Evolutionary conservation across 2,888 invertebrate species (phyloP).

Genomic region (Temnothorax ravouxi): DNA sequence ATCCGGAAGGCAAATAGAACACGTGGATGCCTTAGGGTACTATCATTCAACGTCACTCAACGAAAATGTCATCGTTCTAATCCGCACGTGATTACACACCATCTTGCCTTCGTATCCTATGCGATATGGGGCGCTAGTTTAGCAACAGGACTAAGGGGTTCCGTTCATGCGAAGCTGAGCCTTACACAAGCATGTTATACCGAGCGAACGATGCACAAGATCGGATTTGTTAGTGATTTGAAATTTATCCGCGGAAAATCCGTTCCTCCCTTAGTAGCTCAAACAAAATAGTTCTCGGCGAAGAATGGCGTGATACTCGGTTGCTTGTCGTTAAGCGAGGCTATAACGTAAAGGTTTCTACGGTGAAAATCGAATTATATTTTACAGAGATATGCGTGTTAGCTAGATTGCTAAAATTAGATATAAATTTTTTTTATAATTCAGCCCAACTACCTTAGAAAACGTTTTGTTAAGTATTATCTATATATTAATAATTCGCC

Average conservation of each 20-base stretch:
- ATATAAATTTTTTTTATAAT: neutral
- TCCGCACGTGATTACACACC: slow-evolving; percentile 81
- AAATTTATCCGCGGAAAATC: slow-evolving; percentile 85
- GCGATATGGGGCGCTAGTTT: slow-evolving; percentile 79
- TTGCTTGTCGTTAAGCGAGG: neutral
- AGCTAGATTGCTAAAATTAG: neutral
- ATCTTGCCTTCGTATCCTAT: slow-evolving; percentile 79
- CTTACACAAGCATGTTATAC: slow-evolving; percentile 64
- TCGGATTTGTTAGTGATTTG: slow-evolving; percentile 84
- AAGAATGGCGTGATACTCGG: neutral
- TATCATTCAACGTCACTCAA: slow-evolving; percentile 38
- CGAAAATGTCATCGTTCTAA: slow-evolving; percentile 67
- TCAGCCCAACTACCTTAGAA: neutral
- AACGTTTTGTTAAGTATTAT: neutral
- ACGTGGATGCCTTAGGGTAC: neutral
- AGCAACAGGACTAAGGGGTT: slow-evolving; percentile 74
- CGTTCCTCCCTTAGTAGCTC: slow-evolving; percentile 44
- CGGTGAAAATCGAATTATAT: neutral
- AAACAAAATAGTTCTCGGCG: slow-evolving; percentile 4
- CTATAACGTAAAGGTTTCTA: neutral
- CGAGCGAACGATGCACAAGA: slow-evolving; percentile 82
- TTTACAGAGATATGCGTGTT: neutral
- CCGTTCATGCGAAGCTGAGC: slow-evolving; percentile 59
- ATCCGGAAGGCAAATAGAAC: neutral
- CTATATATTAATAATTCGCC: no score